Conservation (phyloP, 2,797 vertebrate species). For the Podargus strigoides region DNA sequence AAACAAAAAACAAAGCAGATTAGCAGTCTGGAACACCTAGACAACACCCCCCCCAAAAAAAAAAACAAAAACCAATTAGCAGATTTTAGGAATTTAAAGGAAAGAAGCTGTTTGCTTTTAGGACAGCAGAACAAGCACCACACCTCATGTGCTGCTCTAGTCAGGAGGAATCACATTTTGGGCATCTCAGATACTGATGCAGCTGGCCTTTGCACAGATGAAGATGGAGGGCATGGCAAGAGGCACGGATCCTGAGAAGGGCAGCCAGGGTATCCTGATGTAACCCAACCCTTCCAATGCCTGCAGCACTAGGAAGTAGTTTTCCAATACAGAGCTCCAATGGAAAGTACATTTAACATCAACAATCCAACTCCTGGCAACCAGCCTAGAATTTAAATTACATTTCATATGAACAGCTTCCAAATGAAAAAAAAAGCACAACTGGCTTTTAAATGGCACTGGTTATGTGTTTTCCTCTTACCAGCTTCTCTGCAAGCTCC, state of each 20-base stretch:
- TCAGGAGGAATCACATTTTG: neutral
- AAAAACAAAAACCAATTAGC: neutral
- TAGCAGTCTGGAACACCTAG: neutral
- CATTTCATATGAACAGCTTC: neutral
- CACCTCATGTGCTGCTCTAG: neutral
- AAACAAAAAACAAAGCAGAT: neutral
- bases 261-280: neutral
- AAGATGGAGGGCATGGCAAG: neutral
- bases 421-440: neutral
- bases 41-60: no score
- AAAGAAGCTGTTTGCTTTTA: neutral
- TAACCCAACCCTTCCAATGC: slow-evolving; percentile 11
- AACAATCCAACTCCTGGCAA: slow-evolving; percentile 26
- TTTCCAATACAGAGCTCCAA: slow-evolving; percentile 57
- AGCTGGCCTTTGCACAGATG: neutral
- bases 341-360: slow-evolving; percentile 56
- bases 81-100: neutral
- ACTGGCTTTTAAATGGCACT: slow-evolving; percentile 15
- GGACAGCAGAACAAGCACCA: neutral
- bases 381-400: slow-evolving; percentile 48
- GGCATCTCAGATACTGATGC: neutral
- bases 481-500: neutral
- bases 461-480: neutral
- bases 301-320: slow-evolving; percentile 10
- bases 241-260: neutral